Evolutionary conservation across 2,888 invertebrate species (phyloP), one percentile per base, ranked within the genome.

Genomic region (Acleris cristana): DNA sequence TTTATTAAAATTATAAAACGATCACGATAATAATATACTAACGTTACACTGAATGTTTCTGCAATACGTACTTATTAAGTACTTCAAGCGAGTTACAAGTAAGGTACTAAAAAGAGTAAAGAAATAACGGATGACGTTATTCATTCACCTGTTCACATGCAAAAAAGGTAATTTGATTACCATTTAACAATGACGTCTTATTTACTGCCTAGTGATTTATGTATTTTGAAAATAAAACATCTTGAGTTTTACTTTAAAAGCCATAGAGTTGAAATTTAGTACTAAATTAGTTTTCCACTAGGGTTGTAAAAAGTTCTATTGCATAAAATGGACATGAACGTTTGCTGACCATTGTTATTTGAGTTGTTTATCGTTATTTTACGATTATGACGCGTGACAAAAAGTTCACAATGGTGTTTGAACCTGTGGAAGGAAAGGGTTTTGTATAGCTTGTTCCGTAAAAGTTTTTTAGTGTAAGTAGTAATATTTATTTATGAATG

Each of bases 101-200:
- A 34, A 60, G 40, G 16, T 48, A 56, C 44, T 45, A 52, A 67
- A 57, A 18, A 19, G 44, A 19, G 51, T 56, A 69, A 12, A 40
- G 40, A 14, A 65, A 58, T 49, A 30, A 61, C 61, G 61, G 49
- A 44, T 23, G 56, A 71, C 74, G 72, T 73, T 74, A 75, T 74
- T 82, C 81, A 79, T 79, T 74, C 78, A 75, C 60, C 77, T 73
- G 84, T 88, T 82, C 83, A 80, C 77, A 88, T 86, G 84, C 77
- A 79, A 84, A 88, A 83, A 79, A 40, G 40, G 71, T 73, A 76
- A 78, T 83, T 85, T 80, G 77, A 78, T 79, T 78, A 76, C 72
- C 74, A 79, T 83, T 81, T 80, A 71, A 71, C 72, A 70, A 71
- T 70, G 73, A 72, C 66, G 59, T 67, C 74, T 75, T 74, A 79